phyloP scores from a whole-genome alignment of 2,113 vertebrate species.

The Hassar affinis region DNA sequence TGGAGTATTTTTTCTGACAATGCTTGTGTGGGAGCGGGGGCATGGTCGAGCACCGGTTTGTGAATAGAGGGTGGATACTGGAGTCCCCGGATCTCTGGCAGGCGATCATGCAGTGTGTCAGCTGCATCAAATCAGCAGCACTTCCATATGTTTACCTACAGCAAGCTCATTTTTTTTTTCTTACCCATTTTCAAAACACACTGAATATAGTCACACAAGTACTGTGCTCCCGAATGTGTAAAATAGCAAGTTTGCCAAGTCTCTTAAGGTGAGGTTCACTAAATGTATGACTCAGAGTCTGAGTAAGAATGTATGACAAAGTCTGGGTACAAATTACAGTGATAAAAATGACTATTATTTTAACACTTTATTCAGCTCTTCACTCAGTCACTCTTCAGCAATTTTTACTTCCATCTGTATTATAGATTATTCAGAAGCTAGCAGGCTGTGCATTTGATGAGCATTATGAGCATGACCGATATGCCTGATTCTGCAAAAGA shows the following conservation, averaged over 20 bases:
- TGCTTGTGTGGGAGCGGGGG: too few relatives aligned
- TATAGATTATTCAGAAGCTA: conserved; percentile 9
- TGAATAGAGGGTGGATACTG: too few relatives aligned
- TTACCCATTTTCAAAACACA: background rate
- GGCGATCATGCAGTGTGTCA: too few relatives aligned
- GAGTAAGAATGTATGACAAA: too few relatives aligned
- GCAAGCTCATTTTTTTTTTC: background rate
- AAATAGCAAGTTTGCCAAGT: background rate
- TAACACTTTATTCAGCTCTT: background rate
- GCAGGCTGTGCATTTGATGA: conserved; percentile 4
- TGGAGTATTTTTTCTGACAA: background rate
- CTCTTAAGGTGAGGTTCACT: background rate
- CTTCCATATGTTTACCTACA: too few relatives aligned
- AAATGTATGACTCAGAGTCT: background rate
- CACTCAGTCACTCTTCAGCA: background rate
- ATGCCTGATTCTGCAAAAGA: conserved; percentile 4
- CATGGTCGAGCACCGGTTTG: too few relatives aligned
- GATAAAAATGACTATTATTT: conserved; percentile 4
- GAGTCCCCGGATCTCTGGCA: too few relatives aligned
- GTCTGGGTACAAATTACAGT: background rate
- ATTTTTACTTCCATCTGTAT: background rate
- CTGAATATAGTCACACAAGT: background rate
- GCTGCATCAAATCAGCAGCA: too few relatives aligned
- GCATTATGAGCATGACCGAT: conserved; percentile 14
- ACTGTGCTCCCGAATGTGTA: background rate